These are phyloP conservation scores for Ceyx melanurus DNA, from an alignment of 2,113 vertebrate genomes.

Conservation along the genomic window DNA sequence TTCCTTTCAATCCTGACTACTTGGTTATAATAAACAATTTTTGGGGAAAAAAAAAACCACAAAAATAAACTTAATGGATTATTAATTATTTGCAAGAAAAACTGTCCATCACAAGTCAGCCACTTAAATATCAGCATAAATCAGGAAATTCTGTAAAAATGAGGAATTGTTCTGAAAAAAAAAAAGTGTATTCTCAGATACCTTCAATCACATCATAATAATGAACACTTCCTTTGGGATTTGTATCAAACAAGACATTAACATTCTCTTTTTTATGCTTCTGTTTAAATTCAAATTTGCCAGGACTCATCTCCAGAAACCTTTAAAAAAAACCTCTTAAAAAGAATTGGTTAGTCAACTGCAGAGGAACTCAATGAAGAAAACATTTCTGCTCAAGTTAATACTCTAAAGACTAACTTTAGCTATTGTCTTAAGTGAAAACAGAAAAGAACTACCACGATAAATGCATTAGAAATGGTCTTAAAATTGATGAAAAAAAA, in stretches of 20 bases:
- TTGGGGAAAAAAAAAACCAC: no score
- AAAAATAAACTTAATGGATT: neutral
- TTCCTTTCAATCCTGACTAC: slow-evolving; percentile 54
- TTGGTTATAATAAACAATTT: neutral
- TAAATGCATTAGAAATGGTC: neutral
- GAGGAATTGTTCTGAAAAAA: neutral
- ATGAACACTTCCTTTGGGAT: neutral
- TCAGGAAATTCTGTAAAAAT: neutral
- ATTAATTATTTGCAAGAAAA: slow-evolving; percentile 19
- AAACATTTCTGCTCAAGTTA: neutral
- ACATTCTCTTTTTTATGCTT: neutral
- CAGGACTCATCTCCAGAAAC: neutral
- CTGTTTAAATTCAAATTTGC: neutral
- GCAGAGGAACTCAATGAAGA: neutral
- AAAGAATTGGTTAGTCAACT: neutral
- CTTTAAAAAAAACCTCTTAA: neutral
- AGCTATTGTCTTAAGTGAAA: neutral
- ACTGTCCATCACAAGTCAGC: slow-evolving; percentile 12
- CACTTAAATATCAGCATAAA: neutral
- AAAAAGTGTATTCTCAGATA: neutral
- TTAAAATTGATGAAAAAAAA: neutral
- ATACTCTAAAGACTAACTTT: neutral
- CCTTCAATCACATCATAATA: slow-evolving; percentile 57
- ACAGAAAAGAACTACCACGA: neutral
- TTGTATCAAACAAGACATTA: neutral